Conservation (phyloP, 2,113 vertebrate genomes). For the Psophia crepitans region DNA sequence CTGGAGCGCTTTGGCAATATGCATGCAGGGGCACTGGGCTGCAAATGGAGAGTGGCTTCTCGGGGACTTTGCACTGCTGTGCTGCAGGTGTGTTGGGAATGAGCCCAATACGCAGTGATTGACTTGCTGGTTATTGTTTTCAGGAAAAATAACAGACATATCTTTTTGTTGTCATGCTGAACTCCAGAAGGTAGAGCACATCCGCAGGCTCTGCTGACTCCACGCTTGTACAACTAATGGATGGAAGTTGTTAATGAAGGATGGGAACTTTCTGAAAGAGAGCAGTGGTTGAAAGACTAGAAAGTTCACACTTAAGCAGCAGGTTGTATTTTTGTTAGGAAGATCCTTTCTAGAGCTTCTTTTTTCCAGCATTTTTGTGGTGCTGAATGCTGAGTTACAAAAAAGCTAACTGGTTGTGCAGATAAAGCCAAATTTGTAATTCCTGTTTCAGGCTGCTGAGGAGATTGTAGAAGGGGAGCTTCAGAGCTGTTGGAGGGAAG, state of each 20-base stretch:
- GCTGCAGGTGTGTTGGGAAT: not conserved
- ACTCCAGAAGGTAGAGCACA: not conserved
- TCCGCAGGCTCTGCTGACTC: not conserved
- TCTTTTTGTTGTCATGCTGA: not conserved
- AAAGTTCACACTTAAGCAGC: not conserved
- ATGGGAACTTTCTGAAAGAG: not conserved
- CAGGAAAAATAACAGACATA: not conserved
- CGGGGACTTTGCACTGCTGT: not conserved
- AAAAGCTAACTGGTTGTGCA: not conserved
- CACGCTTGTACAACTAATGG: not conserved
- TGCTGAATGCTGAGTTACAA: not conserved
- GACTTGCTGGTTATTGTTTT: not conserved
- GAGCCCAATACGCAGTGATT: not conserved
- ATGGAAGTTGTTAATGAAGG: not conserved
- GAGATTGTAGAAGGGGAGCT: not conserved
- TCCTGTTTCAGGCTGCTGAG: not conserved
- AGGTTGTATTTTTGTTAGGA: not conserved
- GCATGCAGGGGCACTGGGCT: not conserved
- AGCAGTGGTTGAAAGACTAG: not conserved
- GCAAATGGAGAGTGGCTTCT: not conserved
- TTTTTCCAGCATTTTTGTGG: not conserved
- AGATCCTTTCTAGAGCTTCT: not conserved
- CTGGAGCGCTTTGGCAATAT: not conserved
- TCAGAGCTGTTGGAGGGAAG: not conserved
- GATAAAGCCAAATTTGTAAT: not conserved